A percentile compares a stretch with the other conserved stretches of the same genome.
phyloP scores from a whole-genome alignment of 2,888 invertebrate genomes.

The Fragum sueziense region DNA sequence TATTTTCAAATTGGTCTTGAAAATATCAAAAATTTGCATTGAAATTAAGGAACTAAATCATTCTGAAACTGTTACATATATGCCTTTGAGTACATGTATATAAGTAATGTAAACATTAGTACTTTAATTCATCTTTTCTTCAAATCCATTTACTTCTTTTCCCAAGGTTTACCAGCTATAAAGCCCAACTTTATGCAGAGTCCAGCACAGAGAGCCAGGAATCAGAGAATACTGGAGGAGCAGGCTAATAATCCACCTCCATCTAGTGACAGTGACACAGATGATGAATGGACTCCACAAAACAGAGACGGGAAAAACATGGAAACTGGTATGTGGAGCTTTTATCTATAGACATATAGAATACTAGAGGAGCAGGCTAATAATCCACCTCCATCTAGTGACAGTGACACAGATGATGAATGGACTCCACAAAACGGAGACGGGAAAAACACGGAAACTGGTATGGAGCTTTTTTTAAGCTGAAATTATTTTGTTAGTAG shows the following conservation, averaged over 20 bases:
- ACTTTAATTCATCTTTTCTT: too few relatives aligned
- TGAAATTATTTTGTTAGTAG: too few relatives aligned
- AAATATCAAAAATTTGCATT: too few relatives aligned
- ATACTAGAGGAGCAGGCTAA: neutral
- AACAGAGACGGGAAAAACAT: conserved; percentile 42
- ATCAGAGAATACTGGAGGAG: neutral
- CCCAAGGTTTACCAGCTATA: conserved; percentile 61
- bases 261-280: conserved; percentile 49
- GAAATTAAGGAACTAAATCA: too few relatives aligned
- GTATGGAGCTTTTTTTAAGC: too few relatives aligned
- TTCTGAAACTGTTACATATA: too few relatives aligned
- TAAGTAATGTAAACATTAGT: too few relatives aligned
- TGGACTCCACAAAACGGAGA: conserved; percentile 62
- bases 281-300: conserved; percentile 65
- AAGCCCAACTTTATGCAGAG: conserved; percentile 64
- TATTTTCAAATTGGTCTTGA: too few relatives aligned
- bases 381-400: conserved; percentile 6
- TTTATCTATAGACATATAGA: too few relatives aligned
- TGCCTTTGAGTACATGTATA: too few relatives aligned
- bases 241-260: neutral
- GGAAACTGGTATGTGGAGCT: conserved; percentile 25
- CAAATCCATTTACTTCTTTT: too few relatives aligned
- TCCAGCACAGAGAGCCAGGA: neutral
- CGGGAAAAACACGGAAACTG: conserved; percentile 31
- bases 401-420: conserved; percentile 62